phyloP scores from a whole-genome alignment of 2,797 vertebrate species.

The Myotis planiceps region DNA sequence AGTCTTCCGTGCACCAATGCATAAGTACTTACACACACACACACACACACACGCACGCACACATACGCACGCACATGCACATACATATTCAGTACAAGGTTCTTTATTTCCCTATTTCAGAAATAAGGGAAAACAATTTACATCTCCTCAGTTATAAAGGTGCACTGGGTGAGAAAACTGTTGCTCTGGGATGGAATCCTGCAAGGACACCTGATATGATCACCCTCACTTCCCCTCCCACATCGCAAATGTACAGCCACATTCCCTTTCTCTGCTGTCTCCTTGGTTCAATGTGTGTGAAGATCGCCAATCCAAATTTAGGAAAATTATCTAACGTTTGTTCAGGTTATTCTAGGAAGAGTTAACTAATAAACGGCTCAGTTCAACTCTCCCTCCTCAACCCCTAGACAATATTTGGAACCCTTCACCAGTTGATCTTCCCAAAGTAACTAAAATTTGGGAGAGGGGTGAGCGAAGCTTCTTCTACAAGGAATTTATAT shows the following conservation, averaged over 20 bases:
- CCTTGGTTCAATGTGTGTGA: neutral
- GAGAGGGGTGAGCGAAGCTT: neutral
- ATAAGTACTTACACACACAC: neutral
- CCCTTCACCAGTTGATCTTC: neutral
- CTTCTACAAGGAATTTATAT: neutral
- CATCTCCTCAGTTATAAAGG: neutral
- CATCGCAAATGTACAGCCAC: neutral
- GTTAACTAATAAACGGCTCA: neutral
- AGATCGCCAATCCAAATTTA: neutral
- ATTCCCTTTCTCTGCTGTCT: neutral
- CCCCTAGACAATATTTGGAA: neutral
- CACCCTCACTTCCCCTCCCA: neutral
- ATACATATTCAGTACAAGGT: neutral
- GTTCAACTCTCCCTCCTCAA: neutral
- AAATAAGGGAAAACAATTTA: neutral
- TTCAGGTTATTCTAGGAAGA: neutral
- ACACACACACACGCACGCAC: neutral
- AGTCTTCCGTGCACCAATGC: neutral
- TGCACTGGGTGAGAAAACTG: neutral
- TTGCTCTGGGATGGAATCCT: neutral
- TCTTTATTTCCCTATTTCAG: neutral
- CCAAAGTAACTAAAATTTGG: neutral
- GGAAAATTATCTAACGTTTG: neutral
- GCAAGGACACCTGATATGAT: neutral
- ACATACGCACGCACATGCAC: neutral